Conservation (phyloP, 2,113 vertebrate genomes). For the Puffinus mauretanicus region DNA sequence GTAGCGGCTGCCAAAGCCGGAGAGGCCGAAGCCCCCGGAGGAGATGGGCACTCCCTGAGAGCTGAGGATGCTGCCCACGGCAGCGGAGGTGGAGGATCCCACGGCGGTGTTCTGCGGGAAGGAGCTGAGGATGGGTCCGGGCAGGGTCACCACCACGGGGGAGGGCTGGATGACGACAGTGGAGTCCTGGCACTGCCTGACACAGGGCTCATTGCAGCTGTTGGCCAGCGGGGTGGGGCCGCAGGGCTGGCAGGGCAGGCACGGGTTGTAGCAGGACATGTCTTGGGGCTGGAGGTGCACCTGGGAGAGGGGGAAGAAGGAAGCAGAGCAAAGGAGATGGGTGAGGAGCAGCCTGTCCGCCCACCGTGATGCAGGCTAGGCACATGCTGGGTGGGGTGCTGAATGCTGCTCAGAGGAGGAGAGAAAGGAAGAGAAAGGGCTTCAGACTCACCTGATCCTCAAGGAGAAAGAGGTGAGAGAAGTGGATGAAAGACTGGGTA, state of each 20-base stretch:
- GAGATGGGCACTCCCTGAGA: no score
- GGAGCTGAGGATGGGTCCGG: no score
- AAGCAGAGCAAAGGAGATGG: fast-evolving
- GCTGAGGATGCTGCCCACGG: no score
- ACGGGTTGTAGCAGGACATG: background rate
- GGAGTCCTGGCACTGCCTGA: no score
- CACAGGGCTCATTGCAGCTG: no score
- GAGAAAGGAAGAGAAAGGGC: background rate
- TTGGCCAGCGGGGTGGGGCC: no score
- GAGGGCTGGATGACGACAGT: no score
- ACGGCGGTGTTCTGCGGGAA: no score
- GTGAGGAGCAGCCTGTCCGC: background rate
- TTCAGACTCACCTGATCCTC: background rate
- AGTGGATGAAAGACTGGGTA: background rate
- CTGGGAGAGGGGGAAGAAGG: background rate
- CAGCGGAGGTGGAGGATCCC: no score
- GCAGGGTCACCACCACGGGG: no score
- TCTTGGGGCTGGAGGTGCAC: background rate
- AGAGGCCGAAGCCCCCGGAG: no score
- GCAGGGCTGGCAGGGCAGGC: background rate
- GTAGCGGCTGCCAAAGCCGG: no score
- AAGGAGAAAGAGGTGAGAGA: background rate
- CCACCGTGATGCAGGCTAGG: fast-evolving
- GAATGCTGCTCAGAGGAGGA: background rate
- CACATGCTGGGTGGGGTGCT: background rate